phyloP scores from a whole-genome alignment of 1,140 invertebrate species.

The Bombyx mandarina region DNA sequence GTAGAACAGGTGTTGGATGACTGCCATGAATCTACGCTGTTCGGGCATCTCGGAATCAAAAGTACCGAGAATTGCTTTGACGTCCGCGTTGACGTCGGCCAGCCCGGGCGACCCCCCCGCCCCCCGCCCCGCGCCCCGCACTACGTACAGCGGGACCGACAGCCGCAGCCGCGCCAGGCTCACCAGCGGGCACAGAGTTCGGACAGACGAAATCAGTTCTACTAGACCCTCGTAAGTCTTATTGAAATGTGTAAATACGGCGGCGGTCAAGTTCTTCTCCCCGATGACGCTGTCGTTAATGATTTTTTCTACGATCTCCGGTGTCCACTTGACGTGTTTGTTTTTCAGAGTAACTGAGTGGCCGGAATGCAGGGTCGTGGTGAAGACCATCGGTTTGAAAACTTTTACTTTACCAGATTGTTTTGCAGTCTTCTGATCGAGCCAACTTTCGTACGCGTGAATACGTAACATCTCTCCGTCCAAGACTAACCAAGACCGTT shows the following conservation, averaged over 20 bases:
- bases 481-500: constrained; percentile 82
- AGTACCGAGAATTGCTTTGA: constrained; percentile 83
- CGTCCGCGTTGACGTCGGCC: constrained; percentile 48
- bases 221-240: constrained; percentile 76
- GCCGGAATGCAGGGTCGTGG: constrained; percentile 80
- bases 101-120: constrained; percentile 19
- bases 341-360: constrained; percentile 72
- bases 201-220: constrained; percentile 83
- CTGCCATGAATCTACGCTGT: constrained; percentile 80
- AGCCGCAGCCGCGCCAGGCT: constrained; percentile 73
- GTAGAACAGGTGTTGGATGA: constrained; percentile 87
- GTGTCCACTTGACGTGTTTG: constrained; percentile 74
- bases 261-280: constrained; percentile 72
- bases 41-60: constrained; percentile 79
- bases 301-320: constrained; percentile 74
- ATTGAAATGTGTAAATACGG: constrained; percentile 76
- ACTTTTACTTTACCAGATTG: constrained; percentile 45
- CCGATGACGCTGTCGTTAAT: constrained; percentile 77
- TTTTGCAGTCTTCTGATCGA: constrained; percentile 55
- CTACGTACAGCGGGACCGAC: constrained; percentile 81
- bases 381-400: constrained; percentile 76
- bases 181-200: constrained; percentile 83
- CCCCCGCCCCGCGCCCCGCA: constrained; percentile 58
- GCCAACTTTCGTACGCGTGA: constrained; percentile 75
- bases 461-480: constrained; percentile 78